phyloP scores from a whole-genome alignment of 2,888 invertebrate species.

The Hedychridium roseum region DNA sequence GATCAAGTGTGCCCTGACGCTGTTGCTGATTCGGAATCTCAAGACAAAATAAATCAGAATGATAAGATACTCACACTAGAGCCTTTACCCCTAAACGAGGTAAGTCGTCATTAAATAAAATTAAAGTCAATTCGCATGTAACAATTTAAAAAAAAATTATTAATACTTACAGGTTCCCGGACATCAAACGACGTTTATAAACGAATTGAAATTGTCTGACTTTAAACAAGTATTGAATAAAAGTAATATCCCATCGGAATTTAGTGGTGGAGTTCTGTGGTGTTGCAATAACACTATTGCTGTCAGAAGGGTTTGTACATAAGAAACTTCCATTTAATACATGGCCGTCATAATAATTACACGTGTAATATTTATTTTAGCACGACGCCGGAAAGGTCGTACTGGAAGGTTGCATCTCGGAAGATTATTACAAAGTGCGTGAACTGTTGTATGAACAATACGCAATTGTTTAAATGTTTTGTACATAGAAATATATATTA shows the following conservation, averaged over 20 bases:
- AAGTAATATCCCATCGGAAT: conserved; percentile 83
- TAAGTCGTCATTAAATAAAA: conserved; percentile 23
- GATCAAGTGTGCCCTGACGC: conserved; percentile 66
- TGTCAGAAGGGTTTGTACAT: conserved; percentile 75
- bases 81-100: conserved; percentile 67
- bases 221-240: conserved; percentile 83
- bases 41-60: conserved; percentile 61
- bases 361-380: conserved; percentile 66
- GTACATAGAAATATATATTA: not conserved
- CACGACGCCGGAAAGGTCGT: conserved; percentile 92
- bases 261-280: conserved; percentile 90
- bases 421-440: conserved; percentile 93
- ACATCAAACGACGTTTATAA: conserved; percentile 89
- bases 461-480: conserved; percentile 81
- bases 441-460: conserved; percentile 95
- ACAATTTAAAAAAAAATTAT: conserved; percentile 1
- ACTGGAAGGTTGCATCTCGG: conserved; percentile 91
- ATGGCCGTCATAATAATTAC: not conserved
- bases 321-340: not conserved
- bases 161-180: conserved; percentile 66
- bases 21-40: conserved; percentile 67
- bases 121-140: not conserved
- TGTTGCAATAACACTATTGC: conserved; percentile 93
- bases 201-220: conserved; percentile 91
- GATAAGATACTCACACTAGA: conserved; percentile 75